These are phyloP conservation scores for Artibeus jamaicensis DNA, from an alignment of 2,797 vertebrate genomes.

Conservation along the genomic window DNA sequence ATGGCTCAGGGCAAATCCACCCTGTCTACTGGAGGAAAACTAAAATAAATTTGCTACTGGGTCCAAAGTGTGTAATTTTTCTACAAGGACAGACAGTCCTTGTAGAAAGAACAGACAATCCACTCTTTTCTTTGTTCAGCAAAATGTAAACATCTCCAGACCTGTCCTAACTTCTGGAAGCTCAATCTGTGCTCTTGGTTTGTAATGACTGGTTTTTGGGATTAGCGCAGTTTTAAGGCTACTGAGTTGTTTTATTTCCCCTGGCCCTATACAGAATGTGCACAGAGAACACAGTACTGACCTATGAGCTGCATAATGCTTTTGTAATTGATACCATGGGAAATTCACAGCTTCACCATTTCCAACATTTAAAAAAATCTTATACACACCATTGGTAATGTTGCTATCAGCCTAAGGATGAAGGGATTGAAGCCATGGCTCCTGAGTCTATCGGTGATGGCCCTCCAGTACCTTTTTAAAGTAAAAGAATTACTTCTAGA, in stretches of 20 bases:
- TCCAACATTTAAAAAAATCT: constrained; percentile 39
- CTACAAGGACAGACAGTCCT: too few relatives aligned
- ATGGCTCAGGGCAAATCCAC: constrained; percentile 11
- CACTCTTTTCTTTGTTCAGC: constrained; percentile 7
- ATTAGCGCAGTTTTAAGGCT: constrained; percentile 35
- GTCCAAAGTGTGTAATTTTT: background rate
- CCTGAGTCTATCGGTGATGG: background rate
- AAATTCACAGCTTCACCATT: constrained; percentile 77
- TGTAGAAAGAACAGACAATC: too few relatives aligned
- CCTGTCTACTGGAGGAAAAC: background rate
- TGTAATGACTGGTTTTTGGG: background rate
- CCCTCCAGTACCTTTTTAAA: background rate
- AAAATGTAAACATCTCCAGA: constrained; percentile 39
- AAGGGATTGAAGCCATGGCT: background rate
- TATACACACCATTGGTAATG: background rate
- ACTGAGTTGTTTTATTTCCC: constrained; percentile 38
- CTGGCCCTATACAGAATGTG: constrained; percentile 3
- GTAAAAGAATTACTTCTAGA: background rate
- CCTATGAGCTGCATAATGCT: constrained; percentile 75
- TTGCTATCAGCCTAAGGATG: background rate
- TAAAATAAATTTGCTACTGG: background rate
- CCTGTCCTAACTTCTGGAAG: background rate
- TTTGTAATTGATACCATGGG: constrained; percentile 78
- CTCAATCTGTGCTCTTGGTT: constrained; percentile 4
- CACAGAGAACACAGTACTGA: constrained; percentile 56